These are phyloP conservation scores for Etheostoma spectabile DNA, from an alignment of 2,113 vertebrate species.

Conservation along the genomic window DNA sequence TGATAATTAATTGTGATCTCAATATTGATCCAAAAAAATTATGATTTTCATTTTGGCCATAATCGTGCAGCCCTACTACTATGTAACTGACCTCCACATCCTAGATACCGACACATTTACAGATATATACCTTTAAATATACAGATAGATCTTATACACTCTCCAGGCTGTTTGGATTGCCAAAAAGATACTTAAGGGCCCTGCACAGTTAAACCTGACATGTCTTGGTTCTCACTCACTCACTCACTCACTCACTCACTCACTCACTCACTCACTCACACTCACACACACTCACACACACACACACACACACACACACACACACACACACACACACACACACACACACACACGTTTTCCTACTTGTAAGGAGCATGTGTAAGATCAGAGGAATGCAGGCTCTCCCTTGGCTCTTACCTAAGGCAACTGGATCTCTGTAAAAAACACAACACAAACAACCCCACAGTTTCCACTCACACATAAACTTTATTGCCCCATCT, in stretches of 20 bases:
- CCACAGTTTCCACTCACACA: slow-evolving; percentile 75
- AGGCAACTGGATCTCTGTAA: slow-evolving; percentile 67
- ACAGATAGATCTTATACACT: slow-evolving; percentile 19
- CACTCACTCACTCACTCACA: background rate
- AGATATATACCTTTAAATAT: slow-evolving; percentile 6
- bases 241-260: background rate
- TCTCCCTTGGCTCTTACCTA: slow-evolving; percentile 64
- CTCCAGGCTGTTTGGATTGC: slow-evolving; percentile 26
- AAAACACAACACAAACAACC: slow-evolving; percentile 73
- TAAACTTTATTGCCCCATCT: slow-evolving; percentile 72
- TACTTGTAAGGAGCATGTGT: slow-evolving; percentile 56
- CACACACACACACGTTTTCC: slow-evolving; percentile 42
- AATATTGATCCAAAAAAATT: no score
- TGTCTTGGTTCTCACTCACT: background rate
- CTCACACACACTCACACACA: background rate
- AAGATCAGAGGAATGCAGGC: slow-evolving; percentile 71
- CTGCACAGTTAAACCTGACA: slow-evolving; percentile 30
- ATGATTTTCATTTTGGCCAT: no score
- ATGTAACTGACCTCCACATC: slow-evolving; percentile 27
- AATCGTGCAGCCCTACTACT: no score
- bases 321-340: background rate
- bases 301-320: background rate
- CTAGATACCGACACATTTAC: slow-evolving; percentile 16
- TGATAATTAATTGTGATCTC: no score
- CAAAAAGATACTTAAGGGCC: slow-evolving; percentile 28